Evolutionary conservation across 2,888 invertebrate genomes (phyloP).

Genomic region (Cataglyphis livida): DNA sequence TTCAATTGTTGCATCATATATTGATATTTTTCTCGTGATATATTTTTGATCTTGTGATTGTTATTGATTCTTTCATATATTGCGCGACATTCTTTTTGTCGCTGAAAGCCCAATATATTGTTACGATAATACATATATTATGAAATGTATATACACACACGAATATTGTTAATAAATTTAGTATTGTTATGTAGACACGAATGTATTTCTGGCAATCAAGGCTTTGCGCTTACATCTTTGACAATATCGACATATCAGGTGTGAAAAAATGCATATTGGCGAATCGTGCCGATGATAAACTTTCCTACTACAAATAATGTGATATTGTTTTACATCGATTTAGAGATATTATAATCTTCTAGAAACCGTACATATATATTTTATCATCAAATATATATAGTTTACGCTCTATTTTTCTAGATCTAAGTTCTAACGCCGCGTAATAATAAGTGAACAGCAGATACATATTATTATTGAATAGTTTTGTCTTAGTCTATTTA

Average conservation of each 20-base stretch:
- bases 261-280: conserved; percentile 5
- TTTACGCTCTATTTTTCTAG: conserved; percentile 48
- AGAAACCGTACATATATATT: conserved; percentile 38
- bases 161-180: conserved; percentile 49
- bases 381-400: conserved; percentile 34
- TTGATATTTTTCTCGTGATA: conserved; percentile 20
- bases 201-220: conserved; percentile 31
- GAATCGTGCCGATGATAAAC: conserved; percentile 40
- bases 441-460: not conserved
- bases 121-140: conserved; percentile 32
- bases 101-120: conserved; percentile 39
- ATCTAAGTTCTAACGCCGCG: conserved; percentile 24
- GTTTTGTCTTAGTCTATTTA: conserved; percentile 3
- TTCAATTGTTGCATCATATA: conserved; percentile 44
- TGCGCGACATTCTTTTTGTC: conserved; percentile 23
- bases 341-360: conserved; percentile 24
- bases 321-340: conserved; percentile 47
- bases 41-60: conserved; percentile 27
- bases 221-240: conserved; percentile 48
- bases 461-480: conserved; percentile 16
- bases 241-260: conserved; percentile 48
- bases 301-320: conserved; percentile 47
- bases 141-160: conserved; percentile 37
- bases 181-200: conserved; percentile 28
- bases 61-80: conserved; percentile 46